Percentiles rank a stretch among this genome's conserved stretches.
phyloP scores from a whole-genome alignment of 2,113 vertebrate species.

The Acinonyx jubatus region DNA sequence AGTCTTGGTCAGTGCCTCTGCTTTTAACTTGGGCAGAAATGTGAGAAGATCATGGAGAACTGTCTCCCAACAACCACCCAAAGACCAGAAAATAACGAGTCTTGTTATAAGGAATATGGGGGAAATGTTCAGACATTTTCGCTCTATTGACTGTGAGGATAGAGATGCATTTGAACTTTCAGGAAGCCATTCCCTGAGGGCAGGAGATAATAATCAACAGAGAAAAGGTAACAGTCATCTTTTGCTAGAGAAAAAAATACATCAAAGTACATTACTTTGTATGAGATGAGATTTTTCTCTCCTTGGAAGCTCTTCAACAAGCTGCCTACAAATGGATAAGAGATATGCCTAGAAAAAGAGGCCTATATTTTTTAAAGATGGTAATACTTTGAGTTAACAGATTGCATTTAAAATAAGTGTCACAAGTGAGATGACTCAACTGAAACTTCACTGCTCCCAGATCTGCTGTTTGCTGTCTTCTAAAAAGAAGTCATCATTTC shows the following conservation, averaged over 20 bases:
- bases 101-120: background rate
- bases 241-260: background rate
- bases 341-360: constrained; percentile 21
- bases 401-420: constrained; percentile 57
- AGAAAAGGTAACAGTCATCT: background rate
- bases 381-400: constrained; percentile 41
- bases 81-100: background rate
- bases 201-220: background rate
- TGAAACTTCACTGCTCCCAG: background rate
- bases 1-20: background rate
- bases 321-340: background rate
- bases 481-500: constrained; percentile 19
- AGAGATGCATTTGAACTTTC: background rate
- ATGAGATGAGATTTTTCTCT: background rate
- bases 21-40: background rate
- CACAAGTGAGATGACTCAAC: constrained; percentile 51
- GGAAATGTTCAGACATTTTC: background rate
- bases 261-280: background rate
- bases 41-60: background rate
- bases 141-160: background rate
- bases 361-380: constrained; percentile 23
- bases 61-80: background rate
- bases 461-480: constrained; percentile 22
- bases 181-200: background rate
- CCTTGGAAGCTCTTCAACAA: constrained; percentile 7